Conservation (phyloP, 1,140 invertebrate genomes). For the Diploscapter pachys region DNA sequence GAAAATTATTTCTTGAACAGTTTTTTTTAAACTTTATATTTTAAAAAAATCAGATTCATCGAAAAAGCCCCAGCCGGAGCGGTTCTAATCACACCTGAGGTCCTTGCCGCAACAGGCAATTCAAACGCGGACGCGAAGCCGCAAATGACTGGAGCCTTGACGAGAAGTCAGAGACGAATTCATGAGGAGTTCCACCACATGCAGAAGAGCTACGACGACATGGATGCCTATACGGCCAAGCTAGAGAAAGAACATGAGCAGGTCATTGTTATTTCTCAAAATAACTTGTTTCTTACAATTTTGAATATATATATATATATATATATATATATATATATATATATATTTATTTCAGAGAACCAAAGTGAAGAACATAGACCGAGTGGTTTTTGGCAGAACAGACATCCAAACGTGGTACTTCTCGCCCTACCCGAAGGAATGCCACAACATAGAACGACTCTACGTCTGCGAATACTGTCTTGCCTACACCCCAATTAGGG, state of each 20-base stretch:
- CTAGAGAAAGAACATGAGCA: slow-evolving; percentile 31
- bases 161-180: slow-evolving; percentile 10
- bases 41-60: too few species aligned
- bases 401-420: slow-evolving; percentile 57
- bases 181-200: slow-evolving; percentile 20
- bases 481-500: slow-evolving; percentile 71
- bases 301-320: neutral
- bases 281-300: neutral
- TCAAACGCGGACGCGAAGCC: too few species aligned
- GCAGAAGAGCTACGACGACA: neutral
- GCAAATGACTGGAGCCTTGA: slow-evolving; percentile 2
- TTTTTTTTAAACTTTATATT: too few species aligned
- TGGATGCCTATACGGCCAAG: slow-evolving; percentile 20
- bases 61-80: too few species aligned
- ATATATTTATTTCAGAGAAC: slow-evolving; percentile 21
- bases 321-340: neutral
- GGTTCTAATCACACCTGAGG: too few species aligned
- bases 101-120: too few species aligned
- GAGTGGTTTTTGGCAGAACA: slow-evolving; percentile 4
- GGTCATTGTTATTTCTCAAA: neutral
- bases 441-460: slow-evolving; percentile 76
- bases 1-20: neutral
- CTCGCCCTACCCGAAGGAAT: slow-evolving; percentile 67
- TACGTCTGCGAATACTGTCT: slow-evolving; percentile 99
- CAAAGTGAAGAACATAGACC: slow-evolving; percentile 26